phyloP scores from a whole-genome alignment of 1,140 invertebrate genomes.

The Scaptomyza montana region DNA sequence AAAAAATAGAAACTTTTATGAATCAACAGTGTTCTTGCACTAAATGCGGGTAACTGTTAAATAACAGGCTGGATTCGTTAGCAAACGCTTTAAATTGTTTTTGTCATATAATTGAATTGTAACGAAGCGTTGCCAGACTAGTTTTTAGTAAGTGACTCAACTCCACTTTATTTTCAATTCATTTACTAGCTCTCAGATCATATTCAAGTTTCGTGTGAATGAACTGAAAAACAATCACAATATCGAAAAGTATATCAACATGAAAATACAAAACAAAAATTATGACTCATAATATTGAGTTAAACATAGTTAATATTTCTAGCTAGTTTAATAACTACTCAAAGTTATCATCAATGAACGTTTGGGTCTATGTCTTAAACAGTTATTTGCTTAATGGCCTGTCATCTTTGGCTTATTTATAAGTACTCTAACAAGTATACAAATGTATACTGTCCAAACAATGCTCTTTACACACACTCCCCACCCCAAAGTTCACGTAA shows the following conservation, averaged over 20 bases:
- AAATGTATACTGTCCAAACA: too few relatives aligned
- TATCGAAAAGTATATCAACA: neutral
- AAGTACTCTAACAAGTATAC: too few relatives aligned
- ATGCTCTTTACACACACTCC: too few relatives aligned
- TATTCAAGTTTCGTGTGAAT: neutral
- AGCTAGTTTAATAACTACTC: neutral
- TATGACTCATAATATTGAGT: neutral
- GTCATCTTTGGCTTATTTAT: neutral
- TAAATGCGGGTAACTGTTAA: too few relatives aligned
- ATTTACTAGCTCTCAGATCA: neutral
- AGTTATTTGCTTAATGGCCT: slow-evolving; percentile 1
- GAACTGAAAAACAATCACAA: neutral
- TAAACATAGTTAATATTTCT: neutral
- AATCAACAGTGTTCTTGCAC: too few relatives aligned
- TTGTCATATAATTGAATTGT: too few relatives aligned
- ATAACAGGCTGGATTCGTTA: too few relatives aligned
- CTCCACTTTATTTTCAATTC: too few relatives aligned
- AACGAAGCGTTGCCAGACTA: neutral
- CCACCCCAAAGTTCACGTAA: too few relatives aligned
- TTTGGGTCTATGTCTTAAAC: neutral
- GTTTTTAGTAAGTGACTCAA: neutral
- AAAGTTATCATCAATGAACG: neutral
- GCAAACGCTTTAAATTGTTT: too few relatives aligned
- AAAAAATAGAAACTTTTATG: too few relatives aligned
- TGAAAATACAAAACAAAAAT: neutral